Evolutionary conservation across 2,888 invertebrate species (phyloP), one percentile per base, ranked within the genome.

Genomic region (Ectemnius cavifrons): DNA sequence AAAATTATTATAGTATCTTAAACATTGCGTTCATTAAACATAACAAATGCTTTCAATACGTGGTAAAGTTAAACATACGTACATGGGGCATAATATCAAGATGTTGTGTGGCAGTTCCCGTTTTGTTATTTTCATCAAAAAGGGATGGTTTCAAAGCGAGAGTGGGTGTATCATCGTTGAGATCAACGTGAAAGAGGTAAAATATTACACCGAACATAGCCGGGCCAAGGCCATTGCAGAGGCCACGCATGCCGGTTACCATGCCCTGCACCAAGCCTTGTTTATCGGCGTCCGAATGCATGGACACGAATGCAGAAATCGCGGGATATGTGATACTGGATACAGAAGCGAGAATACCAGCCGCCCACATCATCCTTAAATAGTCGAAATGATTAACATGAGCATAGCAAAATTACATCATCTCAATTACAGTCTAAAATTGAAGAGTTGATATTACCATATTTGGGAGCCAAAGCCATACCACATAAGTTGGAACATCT

Each of bases 131-230:
- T 73, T 88, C 90, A 78, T 89, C 89, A 84, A 91, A 93, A 93
- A 89, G 84, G 65, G 87, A 83, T 78, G 91, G 83, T 77, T 88
- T 90, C 11, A 88, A 81, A 46, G 88, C 86, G 73, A 88, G 81
- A 65, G 85, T 77, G 20, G 88, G 83, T 63, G 87, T 84, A 66
- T 95, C 95, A 84, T 96, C 96, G 90, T 97, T 98, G 88, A 99
- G 93, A 92, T 99, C 98, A 81, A 99, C 99, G 91, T 99, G 97
- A 92, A 99, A 99, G 88, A 99, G 93, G 92, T 98, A 99, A 92
- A 99, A 99, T 86, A 99, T 97, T 83, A 99, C 95, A 18, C 99
- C 99, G 91, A 98, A 99, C 94, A 99, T 96, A 58, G 99, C 99
- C 0, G 99, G 99, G 0, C 99, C 99, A 64, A 99, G 93, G 16